Base-by-base conservation (phyloP, 23 tunicate genomes). In the Trididemnum clinides region DNA sequence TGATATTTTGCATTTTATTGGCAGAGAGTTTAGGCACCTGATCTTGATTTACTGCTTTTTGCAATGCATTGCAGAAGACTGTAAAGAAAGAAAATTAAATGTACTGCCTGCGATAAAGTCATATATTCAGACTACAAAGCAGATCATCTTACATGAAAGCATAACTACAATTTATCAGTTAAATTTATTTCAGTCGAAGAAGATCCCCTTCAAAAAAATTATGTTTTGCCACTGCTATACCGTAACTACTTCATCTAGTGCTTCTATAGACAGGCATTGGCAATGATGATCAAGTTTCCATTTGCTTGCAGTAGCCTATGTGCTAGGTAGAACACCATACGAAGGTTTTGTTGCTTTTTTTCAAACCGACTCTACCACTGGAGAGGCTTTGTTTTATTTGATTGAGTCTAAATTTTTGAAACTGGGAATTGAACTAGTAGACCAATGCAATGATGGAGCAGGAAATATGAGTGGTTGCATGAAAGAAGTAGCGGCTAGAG, bases 341-440 rank as follows among this genome's bases (percentile, higher is more conserved):
- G 77, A 82, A 64, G 36, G 27, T 39, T 82, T 82, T 64, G 6
- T 82, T 64, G 86, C 77, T 0, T 86, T 86, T 38, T 85, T 34
- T 21, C 31, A 77, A 28, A 64, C 84, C 1, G 50, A 34, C 19
- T 33, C 57, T 3, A 10, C 54, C 1, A 58, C 62, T 0, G 86
- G 86, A 0, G 86, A 82, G 15, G 59, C 30, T 25, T 33, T 76
- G 0, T 28, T 84, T 4, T 19, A 86, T 2, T 19, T 57, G n/a
- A 31, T 86, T 1, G 5, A n/a, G 21, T 15, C 69, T 15, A 59
- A 59, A 21, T 4, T 59, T 59, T 21, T 15, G 27, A 6, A 59
- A 59, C 4, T 59, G 21, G 69, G 69, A 22, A 19, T 59, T 4
- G 69, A 59, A 18, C 3, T 36, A 6, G 80, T 73, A 7, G 80